phyloP scores from a whole-genome alignment of 2,113 vertebrate genomes.

The Salminus brasiliensis region DNA sequence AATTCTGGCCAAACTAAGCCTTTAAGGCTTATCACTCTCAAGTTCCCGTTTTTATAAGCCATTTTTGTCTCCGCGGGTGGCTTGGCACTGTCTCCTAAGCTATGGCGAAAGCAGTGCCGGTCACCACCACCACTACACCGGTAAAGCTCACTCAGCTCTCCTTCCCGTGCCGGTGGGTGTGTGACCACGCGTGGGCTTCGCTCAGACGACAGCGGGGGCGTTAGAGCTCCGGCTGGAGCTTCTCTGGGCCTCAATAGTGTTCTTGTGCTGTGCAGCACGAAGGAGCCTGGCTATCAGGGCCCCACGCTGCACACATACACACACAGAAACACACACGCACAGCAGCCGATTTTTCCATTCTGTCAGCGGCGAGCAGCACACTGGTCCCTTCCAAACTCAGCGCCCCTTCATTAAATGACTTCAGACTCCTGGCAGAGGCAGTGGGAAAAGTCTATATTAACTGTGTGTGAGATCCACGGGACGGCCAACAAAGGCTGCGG shows the following conservation, averaged over 20 bases:
- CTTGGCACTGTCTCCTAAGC: not conserved
- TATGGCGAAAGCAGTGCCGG: not conserved
- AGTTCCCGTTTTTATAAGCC: not conserved
- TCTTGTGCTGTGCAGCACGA: constrained; percentile 39
- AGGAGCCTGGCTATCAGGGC: constrained; percentile 68
- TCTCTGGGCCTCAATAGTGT: constrained; percentile 19
- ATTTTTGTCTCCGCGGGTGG: not conserved
- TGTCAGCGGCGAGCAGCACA: constrained; percentile 76
- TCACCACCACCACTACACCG: constrained; percentile 8
- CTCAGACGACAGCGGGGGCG: not conserved
- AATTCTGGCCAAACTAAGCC: too few species aligned
- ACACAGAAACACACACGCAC: constrained; percentile 66
- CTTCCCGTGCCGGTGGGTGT: not conserved
- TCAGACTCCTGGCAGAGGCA: constrained; percentile 79
- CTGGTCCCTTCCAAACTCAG: constrained; percentile 80
- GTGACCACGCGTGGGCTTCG: constrained; percentile 16
- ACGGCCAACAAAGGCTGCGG: constrained; percentile 73
- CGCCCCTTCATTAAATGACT: constrained; percentile 82
- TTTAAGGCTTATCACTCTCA: too few species aligned
- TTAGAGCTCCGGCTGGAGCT: not conserved
- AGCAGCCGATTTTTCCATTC: constrained; percentile 80
- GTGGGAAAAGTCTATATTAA: constrained; percentile 82
- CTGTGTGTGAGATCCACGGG: constrained; percentile 75
- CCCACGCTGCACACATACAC: constrained; percentile 60
- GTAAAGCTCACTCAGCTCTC: not conserved